Base-by-base conservation (phyloP, 2,888 invertebrate species). In the Drosophila antonietae region DNA sequence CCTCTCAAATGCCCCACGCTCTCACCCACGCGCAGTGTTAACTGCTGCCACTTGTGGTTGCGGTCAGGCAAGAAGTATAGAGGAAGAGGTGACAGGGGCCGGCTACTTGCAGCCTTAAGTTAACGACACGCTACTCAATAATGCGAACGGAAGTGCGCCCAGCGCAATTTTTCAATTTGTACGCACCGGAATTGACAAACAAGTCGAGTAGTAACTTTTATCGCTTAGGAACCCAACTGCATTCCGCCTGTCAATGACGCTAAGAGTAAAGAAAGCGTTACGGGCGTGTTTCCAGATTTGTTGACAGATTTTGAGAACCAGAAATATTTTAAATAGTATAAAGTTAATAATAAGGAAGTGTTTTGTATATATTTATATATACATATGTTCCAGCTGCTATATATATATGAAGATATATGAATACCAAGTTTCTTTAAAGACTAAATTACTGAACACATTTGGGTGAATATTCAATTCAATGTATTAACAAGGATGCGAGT, bases 161-260 rank as follows among this genome's bases (percentile, higher is more conserved):
- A 75, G 60, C 73, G 83, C 75, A 77, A 89, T 89, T 88, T 89
- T 88, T 88, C 84, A 89, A 88, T 82, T 80, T 82, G 64, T 77
- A 68, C 77, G 68, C 80, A 65, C 84, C 89, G 89, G 83, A 83
- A 89, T 88, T 75, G 88, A 71, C 86, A 82, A 72, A 57, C 63
- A 59, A 70, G 73, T 46, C 58, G 39, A 55, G 62, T 53, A 23
- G 31, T 56, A 57, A 59, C 63, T 61, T 35, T 58, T 61, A 68
- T 67, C 59, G 78, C 67, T 31, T 58, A 64, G 46, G 56, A 53
- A 61, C 41, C 31, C 23, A 37, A 37, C 33, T 60, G 71, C 33
- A 46, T 47, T 47, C 39, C 39, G n/a, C 31, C 39, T n/a, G 43
- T 18, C 44, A 43, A 12, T n/a, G 15, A 8, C 71, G 35, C 57